Base-by-base conservation (phyloP, 2,113 vertebrate species). In the Psittacus erithacus region DNA sequence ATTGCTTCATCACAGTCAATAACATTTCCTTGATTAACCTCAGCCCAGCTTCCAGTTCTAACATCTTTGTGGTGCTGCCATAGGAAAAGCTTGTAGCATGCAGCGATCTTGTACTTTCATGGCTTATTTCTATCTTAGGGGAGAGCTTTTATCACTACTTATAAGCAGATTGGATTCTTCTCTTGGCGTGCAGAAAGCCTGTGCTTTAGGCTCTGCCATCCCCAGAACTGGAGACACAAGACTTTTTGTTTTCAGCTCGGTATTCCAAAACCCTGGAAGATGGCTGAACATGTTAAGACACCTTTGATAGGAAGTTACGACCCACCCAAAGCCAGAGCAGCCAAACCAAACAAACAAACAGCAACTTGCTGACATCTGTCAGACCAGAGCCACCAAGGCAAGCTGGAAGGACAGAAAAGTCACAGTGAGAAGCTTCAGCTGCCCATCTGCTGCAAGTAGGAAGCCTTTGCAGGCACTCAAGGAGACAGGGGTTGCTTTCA, bases 231-330 rank as follows among this genome's bases (percentile, higher is more conserved):
- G 16, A 95, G 80, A 92, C 95, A 96, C 88, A 80, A 67, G 53
- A n/a, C 88, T 95, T 93, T 94, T 95, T 97, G 96, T 96, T 89
- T 85, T 85, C 93, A 84, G 57, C 91, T 73, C 47, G 73, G 78
- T 43, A 92, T 97, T 97, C 96, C 96, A 94, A 69, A 94, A 85
- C 4, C 57, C 87, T 96, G 93, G 95, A 96, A 97, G 92, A 95
- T 84, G 95, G 92, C 93, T 93, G 91, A 96, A 47, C 96, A 1
- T 96, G 96, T 96, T 29, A 43, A 38, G 92, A 95, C 96, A 95
- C 86, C 93, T 96, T 95, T 76, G 96, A 25, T 46, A 69, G 88
- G 91, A 82, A 82, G 87, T 41, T 69, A 43, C 63, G 38, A 96
- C 67, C 74, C 96, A 95, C 92, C 93, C 93, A 91, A 8, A 47